phyloP scores from a whole-genome alignment of 2,797 vertebrate species.

The Cryptoblepharus egeriae region DNA sequence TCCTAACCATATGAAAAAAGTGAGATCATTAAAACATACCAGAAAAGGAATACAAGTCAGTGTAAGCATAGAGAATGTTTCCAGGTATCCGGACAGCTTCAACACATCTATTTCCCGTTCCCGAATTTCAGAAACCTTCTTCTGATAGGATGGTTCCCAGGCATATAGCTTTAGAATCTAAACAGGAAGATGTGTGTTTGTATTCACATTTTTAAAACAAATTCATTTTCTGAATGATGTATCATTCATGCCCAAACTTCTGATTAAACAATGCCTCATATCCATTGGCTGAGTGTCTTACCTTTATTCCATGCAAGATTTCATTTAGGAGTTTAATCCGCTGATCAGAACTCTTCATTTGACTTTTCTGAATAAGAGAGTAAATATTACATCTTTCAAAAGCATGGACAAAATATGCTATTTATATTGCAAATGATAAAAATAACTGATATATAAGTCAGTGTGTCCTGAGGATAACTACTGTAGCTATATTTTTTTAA shows the following conservation, averaged over 20 bases:
- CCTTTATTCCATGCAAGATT: conserved; percentile 77
- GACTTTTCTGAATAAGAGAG: conserved; percentile 65
- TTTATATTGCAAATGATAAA: neutral
- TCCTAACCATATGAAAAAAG: neutral
- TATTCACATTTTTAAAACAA: too few relatives aligned
- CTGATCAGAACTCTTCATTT: conserved; percentile 68
- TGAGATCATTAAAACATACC: conserved; percentile 49
- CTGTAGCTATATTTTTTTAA: neutral
- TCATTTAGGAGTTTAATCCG: conserved; percentile 73
- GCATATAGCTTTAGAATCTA: conserved; percentile 77
- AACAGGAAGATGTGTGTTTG: neutral
- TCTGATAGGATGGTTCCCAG: conserved; percentile 75
- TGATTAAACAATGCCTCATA: neutral
- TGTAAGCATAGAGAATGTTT: conserved; percentile 72
- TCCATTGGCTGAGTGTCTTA: conserved; percentile 35
- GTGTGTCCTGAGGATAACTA: neutral
- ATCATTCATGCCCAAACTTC: neutral
- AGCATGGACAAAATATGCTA: neutral
- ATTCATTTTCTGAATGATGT: neutral
- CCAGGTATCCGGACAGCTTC: conserved; percentile 71
- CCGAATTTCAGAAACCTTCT: conserved; percentile 70
- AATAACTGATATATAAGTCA: neutral
- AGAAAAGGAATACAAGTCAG: conserved; percentile 74
- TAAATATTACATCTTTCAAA: conserved; percentile 23
- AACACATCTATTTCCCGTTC: conserved; percentile 71